Percentiles rank a stretch among this genome's conserved stretches.
Evolutionary conservation across 2,113 vertebrate genomes (phyloP).

Genomic region (Pampusana beccarii): DNA sequence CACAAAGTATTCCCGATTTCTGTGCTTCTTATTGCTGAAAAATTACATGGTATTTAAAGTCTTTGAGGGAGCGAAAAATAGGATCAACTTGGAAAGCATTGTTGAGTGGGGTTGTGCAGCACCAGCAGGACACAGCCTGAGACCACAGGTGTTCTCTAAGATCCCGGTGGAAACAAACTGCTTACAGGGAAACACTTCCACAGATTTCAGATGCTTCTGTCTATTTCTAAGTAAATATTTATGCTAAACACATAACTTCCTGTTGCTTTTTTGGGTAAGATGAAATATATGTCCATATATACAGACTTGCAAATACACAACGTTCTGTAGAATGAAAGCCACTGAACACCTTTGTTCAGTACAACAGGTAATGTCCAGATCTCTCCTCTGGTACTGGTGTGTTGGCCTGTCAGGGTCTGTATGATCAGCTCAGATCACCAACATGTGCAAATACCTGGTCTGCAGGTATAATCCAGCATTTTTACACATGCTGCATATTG

Average conservation of each 20-base stretch:
- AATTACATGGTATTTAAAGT: not conserved
- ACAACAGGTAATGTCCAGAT: not conserved
- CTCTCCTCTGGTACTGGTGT: not conserved
- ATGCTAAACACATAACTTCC: not conserved
- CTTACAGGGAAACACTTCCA: not conserved
- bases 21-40: not conserved
- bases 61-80: not conserved
- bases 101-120: not conserved
- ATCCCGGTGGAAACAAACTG: not conserved
- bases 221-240: not conserved
- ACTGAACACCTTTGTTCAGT: not conserved
- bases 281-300: no score
- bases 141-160: rapidly evolving
- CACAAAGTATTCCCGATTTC: not conserved
- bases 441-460: not conserved
- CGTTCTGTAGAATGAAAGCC: not conserved
- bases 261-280: not conserved
- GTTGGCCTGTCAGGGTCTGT: not conserved
- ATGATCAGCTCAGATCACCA: not conserved
- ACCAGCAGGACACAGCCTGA: not conserved
- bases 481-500: not conserved
- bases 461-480: not conserved
- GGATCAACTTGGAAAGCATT: not conserved
- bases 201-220: not conserved
- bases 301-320: not conserved